Base-by-base conservation (phyloP, 2,113 vertebrate genomes). In the Polypterus senegalus region DNA sequence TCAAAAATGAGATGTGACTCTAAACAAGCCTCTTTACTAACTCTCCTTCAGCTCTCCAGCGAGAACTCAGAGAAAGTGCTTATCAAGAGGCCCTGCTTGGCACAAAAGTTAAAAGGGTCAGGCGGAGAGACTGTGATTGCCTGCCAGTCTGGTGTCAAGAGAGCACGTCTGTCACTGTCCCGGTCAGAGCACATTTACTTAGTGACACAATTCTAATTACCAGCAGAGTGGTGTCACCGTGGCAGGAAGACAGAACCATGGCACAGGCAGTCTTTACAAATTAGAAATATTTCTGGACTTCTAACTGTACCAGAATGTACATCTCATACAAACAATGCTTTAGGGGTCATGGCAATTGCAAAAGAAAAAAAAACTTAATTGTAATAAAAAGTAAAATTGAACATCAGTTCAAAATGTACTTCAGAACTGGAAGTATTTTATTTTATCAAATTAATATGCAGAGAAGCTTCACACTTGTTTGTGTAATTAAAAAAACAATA, bases 131-230 rank as follows among this genome's bases (percentile, higher is more conserved):
- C 1, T 3, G 0, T 54, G 63, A 58, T 3, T 49, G 67, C 67
- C 54, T 8, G 77, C 58, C 69, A 54, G 52, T 57, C 51, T 4
- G 10, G 51, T 52, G 51, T 52, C 67, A 69, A 76, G 27, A 44
- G 56, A 57, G 71, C n/a, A 11, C 57, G 3, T 82, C 77, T 86
- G 78, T 85, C 83, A 81, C 68, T 77, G 83, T 82, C 83, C 80
- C 48, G 86, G 86, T 89, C 88, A 86, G 82, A 84, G 82, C 76
- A 58, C 86, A 90, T 91, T 90, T 90, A 82, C 83, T 83, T 55
- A 77, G 78, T 88, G 88, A 87, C 88, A 89, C 71, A 78, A 85
- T 86, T 89, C 87, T 92, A 89, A 91, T 91, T 91, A 91, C 88
- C 77, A 86, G 79, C 82, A 62, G 65, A 87, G 83, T 86, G 81